Conservation (phyloP, 2,888 invertebrate genomes). For the Lasioglossum malachurum region DNA sequence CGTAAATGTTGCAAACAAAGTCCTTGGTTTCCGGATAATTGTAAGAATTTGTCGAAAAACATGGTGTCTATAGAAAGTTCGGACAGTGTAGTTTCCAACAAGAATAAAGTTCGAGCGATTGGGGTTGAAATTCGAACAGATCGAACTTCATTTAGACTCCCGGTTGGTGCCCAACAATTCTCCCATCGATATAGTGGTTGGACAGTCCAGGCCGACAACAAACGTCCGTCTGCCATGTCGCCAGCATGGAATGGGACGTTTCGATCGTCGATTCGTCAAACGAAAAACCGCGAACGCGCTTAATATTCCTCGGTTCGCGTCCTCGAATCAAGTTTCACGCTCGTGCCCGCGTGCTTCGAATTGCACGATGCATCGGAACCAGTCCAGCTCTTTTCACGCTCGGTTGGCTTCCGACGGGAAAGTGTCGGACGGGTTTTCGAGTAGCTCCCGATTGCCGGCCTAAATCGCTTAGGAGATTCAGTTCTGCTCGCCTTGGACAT, state of each 20-base stretch:
- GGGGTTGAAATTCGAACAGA: background rate
- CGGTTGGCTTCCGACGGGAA: conserved; percentile 43
- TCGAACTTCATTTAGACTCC: background rate
- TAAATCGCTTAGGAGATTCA: background rate
- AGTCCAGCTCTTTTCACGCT: conserved; percentile 48
- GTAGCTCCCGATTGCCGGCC: background rate
- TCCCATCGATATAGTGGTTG: background rate
- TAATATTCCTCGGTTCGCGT: conserved; percentile 3
- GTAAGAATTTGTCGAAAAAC: background rate
- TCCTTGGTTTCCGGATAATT: background rate
- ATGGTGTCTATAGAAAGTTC: background rate
- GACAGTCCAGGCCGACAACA: background rate
- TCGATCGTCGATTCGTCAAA: conserved; percentile 12
- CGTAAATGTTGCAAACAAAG: background rate
- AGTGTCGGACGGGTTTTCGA: conserved; percentile 36
- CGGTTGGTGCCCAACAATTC: background rate
- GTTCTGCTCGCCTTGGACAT: conserved; percentile 16
- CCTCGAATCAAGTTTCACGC: conserved; percentile 29
- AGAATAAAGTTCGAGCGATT: background rate
- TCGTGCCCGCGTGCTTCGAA: conserved; percentile 27
- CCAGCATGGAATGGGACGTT: background rate
- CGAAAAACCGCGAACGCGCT: conserved; percentile 4
- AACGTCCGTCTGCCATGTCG: background rate
- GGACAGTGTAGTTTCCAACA: background rate
- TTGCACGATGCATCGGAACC: conserved; percentile 49